phyloP scores from a whole-genome alignment of 2,113 vertebrate species.

The Ptilonorhynchus violaceus region DNA sequence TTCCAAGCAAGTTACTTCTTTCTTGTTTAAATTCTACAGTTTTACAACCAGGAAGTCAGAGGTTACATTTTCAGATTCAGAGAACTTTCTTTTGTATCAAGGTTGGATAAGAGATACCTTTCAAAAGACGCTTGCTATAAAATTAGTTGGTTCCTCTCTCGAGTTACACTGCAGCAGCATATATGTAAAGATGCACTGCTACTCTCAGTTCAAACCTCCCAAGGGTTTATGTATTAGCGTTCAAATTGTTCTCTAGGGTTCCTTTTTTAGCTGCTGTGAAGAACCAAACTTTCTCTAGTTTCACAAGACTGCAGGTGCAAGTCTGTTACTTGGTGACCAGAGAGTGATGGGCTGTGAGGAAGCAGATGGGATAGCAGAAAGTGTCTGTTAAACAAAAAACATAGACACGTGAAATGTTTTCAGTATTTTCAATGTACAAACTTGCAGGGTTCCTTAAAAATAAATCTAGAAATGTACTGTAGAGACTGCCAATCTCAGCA shows the following conservation, averaged over 20 bases:
- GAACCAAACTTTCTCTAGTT: background rate
- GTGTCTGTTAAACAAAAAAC: background rate
- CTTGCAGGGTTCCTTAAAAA: background rate
- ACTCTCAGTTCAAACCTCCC: background rate
- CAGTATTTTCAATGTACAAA: background rate
- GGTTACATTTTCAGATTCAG: background rate
- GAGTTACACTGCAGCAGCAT: background rate
- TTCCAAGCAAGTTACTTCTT: background rate
- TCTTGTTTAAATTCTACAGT: background rate
- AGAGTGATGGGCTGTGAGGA: background rate
- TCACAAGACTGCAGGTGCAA: slow-evolving; percentile 11
- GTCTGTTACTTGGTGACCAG: background rate
- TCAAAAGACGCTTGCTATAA: background rate
- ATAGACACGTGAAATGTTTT: background rate
- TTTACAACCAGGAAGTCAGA: background rate
- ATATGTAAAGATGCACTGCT: background rate
- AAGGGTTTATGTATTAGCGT: background rate
- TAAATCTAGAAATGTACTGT: background rate
- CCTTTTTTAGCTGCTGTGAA: background rate
- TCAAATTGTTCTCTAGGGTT: background rate
- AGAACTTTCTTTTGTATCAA: background rate
- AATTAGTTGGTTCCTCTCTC: background rate
- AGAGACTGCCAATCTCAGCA: background rate
- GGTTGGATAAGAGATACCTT: background rate
- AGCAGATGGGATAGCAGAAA: background rate